Conservation (phyloP, 2,888 invertebrate species). For the Drosophila pseudotalamancana region DNA sequence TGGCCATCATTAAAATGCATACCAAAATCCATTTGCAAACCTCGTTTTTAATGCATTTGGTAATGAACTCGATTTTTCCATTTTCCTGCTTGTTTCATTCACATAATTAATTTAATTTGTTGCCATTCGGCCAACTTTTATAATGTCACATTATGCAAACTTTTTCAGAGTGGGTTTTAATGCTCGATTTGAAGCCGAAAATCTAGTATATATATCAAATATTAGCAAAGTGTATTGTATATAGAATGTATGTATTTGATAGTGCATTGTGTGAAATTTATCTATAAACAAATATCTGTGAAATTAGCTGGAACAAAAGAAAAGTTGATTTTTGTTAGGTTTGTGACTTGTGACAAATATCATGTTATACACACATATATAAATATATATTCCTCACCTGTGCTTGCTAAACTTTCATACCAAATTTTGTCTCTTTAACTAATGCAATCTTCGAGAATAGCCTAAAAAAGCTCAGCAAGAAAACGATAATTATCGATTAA, state of each 20-base stretch:
- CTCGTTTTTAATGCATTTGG: neutral
- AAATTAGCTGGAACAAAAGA: neutral
- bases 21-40: slow-evolving; percentile 1
- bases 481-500: neutral
- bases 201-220: neutral
- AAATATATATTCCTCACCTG: too few species aligned
- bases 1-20: slow-evolving; percentile 33
- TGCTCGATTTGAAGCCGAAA: neutral
- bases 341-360: too few species aligned
- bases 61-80: slow-evolving; percentile 18
- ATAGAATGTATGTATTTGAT: too few species aligned
- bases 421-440: too few species aligned
- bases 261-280: too few species aligned
- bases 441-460: too few species aligned
- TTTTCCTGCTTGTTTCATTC: slow-evolving; percentile 5
- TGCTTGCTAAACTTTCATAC: too few species aligned
- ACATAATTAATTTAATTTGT: slow-evolving; percentile 34
- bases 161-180: neutral
- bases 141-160: neutral
- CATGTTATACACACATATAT: too few species aligned
- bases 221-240: neutral
- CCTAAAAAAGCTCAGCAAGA: neutral
- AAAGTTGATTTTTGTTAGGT: neutral
- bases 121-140: neutral
- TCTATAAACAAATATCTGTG: neutral